Percentiles rank a stretch among this genome's conserved stretches.
Conservation (phyloP, 2,113 vertebrate genomes). For the Cynoglossus semilaevis region DNA sequence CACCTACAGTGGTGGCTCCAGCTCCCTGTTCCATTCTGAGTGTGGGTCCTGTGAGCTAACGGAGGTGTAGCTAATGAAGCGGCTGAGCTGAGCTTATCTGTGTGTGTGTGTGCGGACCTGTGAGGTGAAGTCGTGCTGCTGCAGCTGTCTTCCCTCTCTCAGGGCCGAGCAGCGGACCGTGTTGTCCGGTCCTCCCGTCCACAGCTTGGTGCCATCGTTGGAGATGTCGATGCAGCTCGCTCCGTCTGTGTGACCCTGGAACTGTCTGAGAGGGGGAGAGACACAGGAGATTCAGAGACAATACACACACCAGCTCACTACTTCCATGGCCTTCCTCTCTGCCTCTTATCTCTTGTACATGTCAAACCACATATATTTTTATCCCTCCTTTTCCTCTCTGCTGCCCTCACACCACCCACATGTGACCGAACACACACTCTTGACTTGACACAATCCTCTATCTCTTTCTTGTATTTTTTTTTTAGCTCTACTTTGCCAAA, state of each 20-base stretch:
- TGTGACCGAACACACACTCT: not conserved
- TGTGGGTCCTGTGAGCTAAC: too few species aligned
- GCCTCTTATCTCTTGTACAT: conserved; percentile 8
- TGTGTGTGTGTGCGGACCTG: conserved; percentile 57
- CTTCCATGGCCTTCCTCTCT: conserved; percentile 14
- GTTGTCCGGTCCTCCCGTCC: conserved; percentile 81
- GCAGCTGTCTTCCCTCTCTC: conserved; percentile 76
- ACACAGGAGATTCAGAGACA: not conserved
- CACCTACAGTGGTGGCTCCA: too few species aligned
- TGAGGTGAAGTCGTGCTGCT: conserved; percentile 80
- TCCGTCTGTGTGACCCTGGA: conserved; percentile 80
- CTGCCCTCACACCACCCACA: conserved; percentile 2
- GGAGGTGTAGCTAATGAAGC: not conserved
- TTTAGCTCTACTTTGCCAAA: conserved; percentile 46
- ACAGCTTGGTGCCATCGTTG: conserved; percentile 80
- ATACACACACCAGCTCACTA: conserved; percentile 54
- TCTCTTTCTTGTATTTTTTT: not conserved
- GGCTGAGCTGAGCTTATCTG: not conserved
- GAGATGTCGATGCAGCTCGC: conserved; percentile 82
- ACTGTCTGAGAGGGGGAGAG: conserved; percentile 64
- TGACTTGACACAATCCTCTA: conserved; percentile 3
- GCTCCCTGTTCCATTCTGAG: too few species aligned
- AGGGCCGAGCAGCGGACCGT: conserved; percentile 80
- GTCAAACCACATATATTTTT: conserved; percentile 36
- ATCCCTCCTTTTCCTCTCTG: conserved; percentile 2